Conservation (phyloP, 1,140 invertebrate genomes). For the Trialeurodes vaporariorum region DNA sequence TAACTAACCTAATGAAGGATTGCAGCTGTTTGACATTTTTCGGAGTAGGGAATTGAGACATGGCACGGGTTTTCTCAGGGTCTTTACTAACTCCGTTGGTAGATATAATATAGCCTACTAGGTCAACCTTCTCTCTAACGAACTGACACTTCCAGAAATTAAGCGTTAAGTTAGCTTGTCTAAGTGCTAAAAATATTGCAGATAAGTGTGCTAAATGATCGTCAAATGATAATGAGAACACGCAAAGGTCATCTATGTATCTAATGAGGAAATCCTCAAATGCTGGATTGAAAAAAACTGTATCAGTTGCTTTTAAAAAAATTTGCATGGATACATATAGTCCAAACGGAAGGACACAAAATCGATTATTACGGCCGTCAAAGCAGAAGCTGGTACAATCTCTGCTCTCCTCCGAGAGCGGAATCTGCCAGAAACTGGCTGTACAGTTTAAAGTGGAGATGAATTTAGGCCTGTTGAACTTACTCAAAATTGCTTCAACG, state of each 20-base stretch:
- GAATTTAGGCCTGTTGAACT: neutral
- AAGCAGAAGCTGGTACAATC: neutral
- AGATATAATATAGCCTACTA: neutral
- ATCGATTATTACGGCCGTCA: neutral
- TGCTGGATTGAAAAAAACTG: too few species aligned
- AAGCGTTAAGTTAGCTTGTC: too few species aligned
- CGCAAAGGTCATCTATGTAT: too few species aligned
- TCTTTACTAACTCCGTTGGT: conserved; percentile 2
- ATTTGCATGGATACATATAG: neutral
- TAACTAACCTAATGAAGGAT: neutral
- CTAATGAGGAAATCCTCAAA: too few species aligned
- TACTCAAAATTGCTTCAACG: neutral
- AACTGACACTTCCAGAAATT: too few species aligned
- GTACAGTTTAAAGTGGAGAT: neutral
- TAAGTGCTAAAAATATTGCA: too few species aligned
- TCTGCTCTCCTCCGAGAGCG: neutral
- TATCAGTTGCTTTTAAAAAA: neutral
- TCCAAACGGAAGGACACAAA: neutral
- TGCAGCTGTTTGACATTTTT: conserved; percentile 3
- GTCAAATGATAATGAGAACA: too few species aligned
- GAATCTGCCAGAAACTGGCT: neutral
- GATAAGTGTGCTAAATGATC: too few species aligned
- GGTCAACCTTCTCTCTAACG: too few species aligned
- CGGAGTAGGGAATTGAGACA: neutral
- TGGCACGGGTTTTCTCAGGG: conserved; percentile 4